Conservation (phyloP, 2,797 vertebrate species). For the Anabas testudineus region DNA sequence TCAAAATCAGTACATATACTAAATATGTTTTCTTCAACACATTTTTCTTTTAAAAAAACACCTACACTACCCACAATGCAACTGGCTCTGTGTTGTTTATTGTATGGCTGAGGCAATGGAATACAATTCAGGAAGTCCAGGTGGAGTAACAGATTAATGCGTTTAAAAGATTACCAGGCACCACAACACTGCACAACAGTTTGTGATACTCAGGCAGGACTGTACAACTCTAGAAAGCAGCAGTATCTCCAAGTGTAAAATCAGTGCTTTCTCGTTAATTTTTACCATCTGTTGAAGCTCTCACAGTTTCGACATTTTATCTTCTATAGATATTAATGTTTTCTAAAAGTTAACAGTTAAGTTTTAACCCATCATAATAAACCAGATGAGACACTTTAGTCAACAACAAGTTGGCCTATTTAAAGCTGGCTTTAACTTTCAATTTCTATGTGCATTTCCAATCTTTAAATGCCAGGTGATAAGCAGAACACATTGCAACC, state of each 20-base stretch:
- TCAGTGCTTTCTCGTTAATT: no score
- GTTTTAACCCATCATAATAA: no score
- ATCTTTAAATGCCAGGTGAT: not conserved
- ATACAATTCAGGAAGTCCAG: constrained; percentile 23
- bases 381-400: no score
- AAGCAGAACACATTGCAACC: no score
- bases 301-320: no score
- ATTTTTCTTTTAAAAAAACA: not conserved
- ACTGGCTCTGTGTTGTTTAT: constrained; percentile 3
- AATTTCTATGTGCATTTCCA: no score
- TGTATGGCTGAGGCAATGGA: constrained; percentile 14
- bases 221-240: not conserved
- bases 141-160: constrained; percentile 33
- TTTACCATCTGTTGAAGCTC: no score
- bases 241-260: not conserved
- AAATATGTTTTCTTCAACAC: not conserved
- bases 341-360: no score
- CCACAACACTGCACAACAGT: constrained; percentile 11
- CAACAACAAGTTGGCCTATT: no score
- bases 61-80: constrained; percentile 21
- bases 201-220: not conserved
- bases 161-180: constrained; percentile 28
- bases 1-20: not conserved
- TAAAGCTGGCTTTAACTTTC: no score
- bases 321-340: no score